phyloP scores from a whole-genome alignment of 2,797 vertebrate genomes.

The Darevskia nairensis region DNA sequence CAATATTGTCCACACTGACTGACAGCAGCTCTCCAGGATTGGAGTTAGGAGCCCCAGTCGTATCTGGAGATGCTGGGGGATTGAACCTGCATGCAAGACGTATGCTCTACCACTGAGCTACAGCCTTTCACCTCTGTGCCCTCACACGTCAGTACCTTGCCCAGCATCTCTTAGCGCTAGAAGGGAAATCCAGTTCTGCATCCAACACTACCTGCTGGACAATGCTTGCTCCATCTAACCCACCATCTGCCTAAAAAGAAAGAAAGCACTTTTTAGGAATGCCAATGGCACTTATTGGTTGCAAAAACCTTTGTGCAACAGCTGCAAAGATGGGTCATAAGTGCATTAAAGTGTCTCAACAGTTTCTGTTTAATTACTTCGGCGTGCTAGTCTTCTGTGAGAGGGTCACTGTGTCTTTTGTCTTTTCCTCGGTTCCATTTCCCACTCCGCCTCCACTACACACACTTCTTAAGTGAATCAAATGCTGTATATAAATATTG shows the following conservation, averaged over 20 bases:
- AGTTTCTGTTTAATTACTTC: conserved; percentile 35
- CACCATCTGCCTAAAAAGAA: not conserved
- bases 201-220: not conserved
- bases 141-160: not conserved
- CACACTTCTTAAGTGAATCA: conserved; percentile 31
- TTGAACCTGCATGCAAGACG: too few relatives aligned
- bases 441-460: too few relatives aligned
- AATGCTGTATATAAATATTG: conserved; percentile 66
- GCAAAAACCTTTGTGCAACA: not conserved
- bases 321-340: conserved; percentile 56
- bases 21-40: too few relatives aligned
- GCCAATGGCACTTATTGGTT: conserved; percentile 55
- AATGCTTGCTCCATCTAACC: not conserved
- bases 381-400: conserved; percentile 7
- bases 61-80: too few relatives aligned
- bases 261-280: conserved; percentile 32
- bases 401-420: conserved; percentile 19
- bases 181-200: conserved; percentile 42
- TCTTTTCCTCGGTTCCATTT: conserved; percentile 21
- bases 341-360: conserved; percentile 33
- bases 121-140: not conserved
- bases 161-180: fast-evolving
- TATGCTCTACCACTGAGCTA: too few relatives aligned
- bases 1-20: too few relatives aligned
- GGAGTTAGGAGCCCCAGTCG: not conserved